Evolutionary conservation across 2,888 invertebrate species (phyloP), one percentile per base, ranked within the genome.

Genomic region (Lomographa bimaculata): DNA sequence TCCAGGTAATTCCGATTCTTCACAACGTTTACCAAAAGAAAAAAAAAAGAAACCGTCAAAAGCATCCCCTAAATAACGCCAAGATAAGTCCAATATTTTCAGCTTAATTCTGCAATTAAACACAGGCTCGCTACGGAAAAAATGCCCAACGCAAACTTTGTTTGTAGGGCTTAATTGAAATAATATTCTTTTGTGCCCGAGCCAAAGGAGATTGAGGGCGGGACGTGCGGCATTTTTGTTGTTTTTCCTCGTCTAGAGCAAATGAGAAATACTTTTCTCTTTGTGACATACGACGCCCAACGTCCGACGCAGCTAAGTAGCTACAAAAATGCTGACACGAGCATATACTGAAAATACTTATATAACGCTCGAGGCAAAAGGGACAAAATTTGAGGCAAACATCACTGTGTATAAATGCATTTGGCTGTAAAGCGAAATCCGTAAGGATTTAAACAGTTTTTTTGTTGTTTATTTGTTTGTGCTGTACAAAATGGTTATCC

Each of bases 191-290:
- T 77, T 79, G 79, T 79, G 66, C 67, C 55, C 63, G 61, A 65
- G 68, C 71, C 67, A 75, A 72, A 76, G 71, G 72, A 79, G 79
- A 80, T 80, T 73, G 76, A 70, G 74, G 72, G 64, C 57, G 73
- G 74, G 63, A 68, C 73, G 71, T 70, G 71, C 57, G 64, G 66
- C 61, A 65, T 76, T 74, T 67, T 75, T 69, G 69, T 74, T 77
- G 74, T 75, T 79, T 79, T 78, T 69, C 69, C 67, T 51, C 58
- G 65, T 71, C 64, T 60, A 55, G 60, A 64, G 58, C 69, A 77
- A 80, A 82, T 79, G 82, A 79, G 76, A 82, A 82, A 80, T 81
- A 79, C 76, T 81, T 82, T 75, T 70, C 75, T 72, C 75, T 79
- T 72, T 81, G 77, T 76, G 80, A 79, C 78, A 80, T 64, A 75